These are phyloP conservation scores for Mystacornis crossleyi DNA, from an alignment of 2,113 vertebrate species.

Conservation along the genomic window DNA sequence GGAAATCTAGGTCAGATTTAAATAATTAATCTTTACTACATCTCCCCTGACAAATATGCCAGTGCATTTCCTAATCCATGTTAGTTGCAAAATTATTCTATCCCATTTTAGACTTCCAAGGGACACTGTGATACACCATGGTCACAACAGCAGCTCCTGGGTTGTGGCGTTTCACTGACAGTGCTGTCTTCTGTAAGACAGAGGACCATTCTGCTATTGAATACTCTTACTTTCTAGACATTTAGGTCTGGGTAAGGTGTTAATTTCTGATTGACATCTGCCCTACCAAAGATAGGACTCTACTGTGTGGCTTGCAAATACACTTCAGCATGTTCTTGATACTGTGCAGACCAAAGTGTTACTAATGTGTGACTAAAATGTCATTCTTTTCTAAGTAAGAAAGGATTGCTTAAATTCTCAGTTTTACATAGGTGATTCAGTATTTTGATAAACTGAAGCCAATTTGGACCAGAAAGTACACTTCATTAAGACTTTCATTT, in stretches of 20 bases:
- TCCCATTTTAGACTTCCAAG: not conserved
- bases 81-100: not conserved
- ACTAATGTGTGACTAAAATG: not conserved
- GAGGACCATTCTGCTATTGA: not conserved
- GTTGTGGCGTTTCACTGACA: not conserved
- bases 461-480: not conserved
- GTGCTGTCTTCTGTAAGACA: not conserved
- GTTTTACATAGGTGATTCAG: not conserved
- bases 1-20: conserved; percentile 9
- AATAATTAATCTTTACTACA: not conserved
- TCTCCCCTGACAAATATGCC: not conserved
- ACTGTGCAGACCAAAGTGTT: not conserved
- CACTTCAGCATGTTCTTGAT: not conserved
- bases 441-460: not conserved
- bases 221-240: not conserved
- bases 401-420: not conserved
- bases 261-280: not conserved
- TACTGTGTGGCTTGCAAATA: not conserved
- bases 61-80: not conserved
- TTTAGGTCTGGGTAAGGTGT: not conserved
- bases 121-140: not conserved
- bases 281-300: not conserved
- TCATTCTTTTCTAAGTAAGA: not conserved
- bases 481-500: not conserved
- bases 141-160: not conserved